Evolutionary conservation across 53 echinoderm and acorn worm species (phyloP).

Genomic region (Mesocentrotus franciscanus): DNA sequence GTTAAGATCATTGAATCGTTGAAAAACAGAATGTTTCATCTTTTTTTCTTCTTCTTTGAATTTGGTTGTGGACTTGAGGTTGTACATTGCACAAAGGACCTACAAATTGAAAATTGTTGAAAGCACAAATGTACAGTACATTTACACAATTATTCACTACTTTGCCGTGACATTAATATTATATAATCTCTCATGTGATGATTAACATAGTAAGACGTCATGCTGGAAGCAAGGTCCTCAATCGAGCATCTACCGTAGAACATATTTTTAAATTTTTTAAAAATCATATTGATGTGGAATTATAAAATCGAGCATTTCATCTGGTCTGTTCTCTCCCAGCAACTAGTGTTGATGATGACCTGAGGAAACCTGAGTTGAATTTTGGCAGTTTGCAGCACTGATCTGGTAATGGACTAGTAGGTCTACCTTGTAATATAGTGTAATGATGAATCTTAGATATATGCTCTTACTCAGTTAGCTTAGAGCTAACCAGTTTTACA

Average conservation of each 20-base stretch:
- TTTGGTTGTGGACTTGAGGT: no score
- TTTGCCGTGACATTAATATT: neutral
- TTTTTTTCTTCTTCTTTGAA: no score
- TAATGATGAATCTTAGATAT: no score
- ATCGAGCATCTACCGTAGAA: no score
- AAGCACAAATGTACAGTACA: neutral
- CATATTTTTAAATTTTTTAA: no score
- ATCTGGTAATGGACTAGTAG: neutral
- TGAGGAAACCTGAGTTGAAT: neutral
- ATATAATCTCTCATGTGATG: neutral
- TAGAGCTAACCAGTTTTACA: no score
- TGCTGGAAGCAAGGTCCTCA: no score
- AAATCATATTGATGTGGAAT: neutral
- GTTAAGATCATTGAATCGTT: neutral
- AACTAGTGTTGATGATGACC: neutral
- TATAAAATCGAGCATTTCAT: neutral
- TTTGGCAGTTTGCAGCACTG: constrained; percentile 7
- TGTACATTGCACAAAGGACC: neutral
- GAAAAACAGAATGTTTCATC: no score
- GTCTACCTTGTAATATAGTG: no score
- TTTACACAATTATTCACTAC: neutral
- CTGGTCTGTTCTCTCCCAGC: neutral
- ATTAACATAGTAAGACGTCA: no score
- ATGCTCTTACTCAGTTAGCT: no score
- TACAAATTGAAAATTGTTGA: neutral